Evolutionary conservation across 2,888 invertebrate genomes (phyloP).

Genomic region (Salpingus planirostris): DNA sequence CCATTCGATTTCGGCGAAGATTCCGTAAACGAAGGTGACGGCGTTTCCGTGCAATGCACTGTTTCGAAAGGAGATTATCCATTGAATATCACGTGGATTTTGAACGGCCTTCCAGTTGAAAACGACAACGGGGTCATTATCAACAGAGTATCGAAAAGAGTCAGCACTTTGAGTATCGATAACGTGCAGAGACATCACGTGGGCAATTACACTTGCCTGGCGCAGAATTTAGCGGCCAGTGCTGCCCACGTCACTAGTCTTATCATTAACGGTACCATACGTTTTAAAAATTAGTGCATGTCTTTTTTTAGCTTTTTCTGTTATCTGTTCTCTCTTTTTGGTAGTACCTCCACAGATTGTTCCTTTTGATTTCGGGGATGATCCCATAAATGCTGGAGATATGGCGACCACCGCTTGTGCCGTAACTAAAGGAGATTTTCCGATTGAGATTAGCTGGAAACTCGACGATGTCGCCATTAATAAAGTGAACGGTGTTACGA

Average conservation of each 20-base stretch:
- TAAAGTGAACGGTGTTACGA: conserved; percentile 33
- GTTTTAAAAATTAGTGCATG: too few relatives aligned
- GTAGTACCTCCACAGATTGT: conserved; percentile 45
- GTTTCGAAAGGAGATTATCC: conserved; percentile 65
- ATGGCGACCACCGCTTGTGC: conserved; percentile 59
- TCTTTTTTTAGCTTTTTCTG: too few relatives aligned
- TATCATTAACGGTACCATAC: too few relatives aligned
- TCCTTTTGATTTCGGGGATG: conserved; percentile 43
- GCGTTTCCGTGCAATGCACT: conserved; percentile 48
- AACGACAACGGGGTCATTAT: conserved; percentile 44
- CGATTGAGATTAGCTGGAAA: conserved; percentile 64
- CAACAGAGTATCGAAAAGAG: too few relatives aligned
- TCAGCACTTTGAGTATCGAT: conserved; percentile 53
- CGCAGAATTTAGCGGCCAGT: too few relatives aligned
- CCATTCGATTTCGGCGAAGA: conserved; percentile 44
- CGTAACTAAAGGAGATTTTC: conserved; percentile 64
- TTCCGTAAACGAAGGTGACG: conserved; percentile 54
- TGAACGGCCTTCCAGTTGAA: conserved; percentile 40
- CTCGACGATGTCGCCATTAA: conserved; percentile 54
- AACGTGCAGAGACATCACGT: conserved; percentile 55
- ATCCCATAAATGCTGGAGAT: conserved; percentile 60
- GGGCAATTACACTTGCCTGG: conserved; percentile 69
- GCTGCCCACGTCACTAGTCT: too few relatives aligned
- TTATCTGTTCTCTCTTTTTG: too few relatives aligned
- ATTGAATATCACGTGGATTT: conserved; percentile 60